phyloP scores from a whole-genome alignment of 2,888 invertebrate species.

The Drosophila peninsularis region DNA sequence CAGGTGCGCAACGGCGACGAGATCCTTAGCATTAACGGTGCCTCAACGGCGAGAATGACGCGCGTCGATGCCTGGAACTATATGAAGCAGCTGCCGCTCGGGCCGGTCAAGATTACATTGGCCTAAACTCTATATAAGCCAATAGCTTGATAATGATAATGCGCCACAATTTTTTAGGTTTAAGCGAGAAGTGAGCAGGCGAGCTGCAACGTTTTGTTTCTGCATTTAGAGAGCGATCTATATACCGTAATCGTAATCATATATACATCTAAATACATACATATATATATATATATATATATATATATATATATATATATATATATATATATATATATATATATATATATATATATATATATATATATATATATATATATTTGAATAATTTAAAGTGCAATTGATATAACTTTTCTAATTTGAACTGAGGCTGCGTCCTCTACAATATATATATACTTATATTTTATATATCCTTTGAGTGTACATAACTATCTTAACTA shows the following conservation, averaged over 20 bases:
- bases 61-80: constrained; percentile 97
- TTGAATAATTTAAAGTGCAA: constrained; percentile 65
- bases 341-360: constrained; percentile 29
- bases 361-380: constrained; percentile 40
- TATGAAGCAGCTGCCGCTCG: constrained; percentile 95
- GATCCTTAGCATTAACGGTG: constrained; percentile 92
- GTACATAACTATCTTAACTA: constrained; percentile 72
- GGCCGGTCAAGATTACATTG: constrained; percentile 87
- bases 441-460: constrained; percentile 24
- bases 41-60: constrained; percentile 92
- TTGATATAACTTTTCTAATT: constrained; percentile 46
- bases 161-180: constrained; percentile 73
- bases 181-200: constrained; percentile 34
- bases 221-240: constrained; percentile 67
- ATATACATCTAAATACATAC: too few relatives aligned
- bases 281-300: constrained; percentile 37
- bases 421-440: constrained; percentile 31
- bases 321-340: constrained; percentile 47
- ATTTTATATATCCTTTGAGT: constrained; percentile 45
- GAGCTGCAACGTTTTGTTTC: constrained; percentile 53
- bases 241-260: constrained; percentile 52
- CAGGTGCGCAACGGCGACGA: constrained; percentile 94
- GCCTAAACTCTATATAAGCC: constrained; percentile 58
- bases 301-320: constrained; percentile 37
- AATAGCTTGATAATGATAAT: constrained; percentile 20